Base-by-base conservation (phyloP, 2,113 vertebrate species). In the Alethe castanea region DNA sequence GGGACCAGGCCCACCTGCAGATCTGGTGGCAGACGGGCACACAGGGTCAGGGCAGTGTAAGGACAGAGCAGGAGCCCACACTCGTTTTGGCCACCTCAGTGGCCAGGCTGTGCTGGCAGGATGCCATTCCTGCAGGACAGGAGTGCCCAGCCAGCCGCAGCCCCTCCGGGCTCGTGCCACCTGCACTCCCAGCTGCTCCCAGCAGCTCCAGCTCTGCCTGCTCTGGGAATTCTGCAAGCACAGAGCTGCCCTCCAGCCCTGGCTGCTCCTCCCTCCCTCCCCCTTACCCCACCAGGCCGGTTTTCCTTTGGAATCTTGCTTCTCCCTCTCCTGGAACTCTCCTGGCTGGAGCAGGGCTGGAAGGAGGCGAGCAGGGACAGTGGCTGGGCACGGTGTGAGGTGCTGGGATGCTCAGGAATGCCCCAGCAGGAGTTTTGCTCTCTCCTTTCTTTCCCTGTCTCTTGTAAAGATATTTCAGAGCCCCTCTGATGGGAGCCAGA, bases 401-500 rank as follows among this genome's bases (percentile, higher is more conserved):
- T 40, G 48, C 53, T 54, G 84, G 64, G 94, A 66, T 22, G 50
- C 16, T 40, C 71, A 81, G 87, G 71, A 92, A 87, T 50, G 42
- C 33, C 88, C 79, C 88, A 83, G 86, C 88, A 83, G 86, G 57
- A 93, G 28, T 25, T 91, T 33, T 81, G 56, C 74, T 70, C 81
- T 89, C 84, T 78, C 71, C 66, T 92, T 78, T 50, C 61, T 65
- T 42, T 74, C 66, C 45, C 69, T 87, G 4, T 0, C 77, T 94
- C 60, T 87, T 84, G 65, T 60, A 40, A 88, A 76, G 74, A 36
- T 28, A 31, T 94, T 74, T 65, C 0, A 1, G 95, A 76, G 59
- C 70, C 35, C 33, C 45, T 90, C 69, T 82, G 89, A 91, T 87
- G 91, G 42, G 54, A 91, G 50, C 81, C 95, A 97, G 91, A 94